Evolutionary conservation across 2,888 invertebrate species (phyloP).

Genomic region (Dynastes grantii): DNA sequence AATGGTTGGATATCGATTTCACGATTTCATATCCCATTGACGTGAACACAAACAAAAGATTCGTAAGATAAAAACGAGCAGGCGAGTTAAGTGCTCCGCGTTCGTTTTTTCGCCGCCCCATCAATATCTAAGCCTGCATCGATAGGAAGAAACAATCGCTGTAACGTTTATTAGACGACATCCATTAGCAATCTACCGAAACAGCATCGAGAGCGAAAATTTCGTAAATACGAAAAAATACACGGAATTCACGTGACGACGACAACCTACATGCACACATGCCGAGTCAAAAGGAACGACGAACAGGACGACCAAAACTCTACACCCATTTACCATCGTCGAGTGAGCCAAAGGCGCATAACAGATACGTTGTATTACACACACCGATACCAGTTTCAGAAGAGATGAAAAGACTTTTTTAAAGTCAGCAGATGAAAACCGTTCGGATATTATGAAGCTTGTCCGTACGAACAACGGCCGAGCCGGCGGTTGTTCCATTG

Average conservation of each 20-base stretch:
- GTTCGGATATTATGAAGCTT: conserved; percentile 59
- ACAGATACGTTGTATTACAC: conserved; percentile 70
- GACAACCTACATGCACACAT: conserved; percentile 29
- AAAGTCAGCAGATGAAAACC: conserved; percentile 63
- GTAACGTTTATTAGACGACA: conserved; percentile 44
- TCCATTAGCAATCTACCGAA: conserved; percentile 44
- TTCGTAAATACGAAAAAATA: conserved; percentile 37
- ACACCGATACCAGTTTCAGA: conserved; percentile 55
- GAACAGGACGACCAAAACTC: conserved; percentile 42
- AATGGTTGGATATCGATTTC: conserved; percentile 19
- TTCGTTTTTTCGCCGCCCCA: conserved; percentile 10
- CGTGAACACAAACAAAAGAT: conserved; percentile 31
- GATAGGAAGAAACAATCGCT: conserved; percentile 20
- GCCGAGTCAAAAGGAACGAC: conserved; percentile 31
- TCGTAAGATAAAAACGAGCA: conserved; percentile 26
- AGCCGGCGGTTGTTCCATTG: conserved; percentile 66
- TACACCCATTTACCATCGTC: conserved; percentile 41
- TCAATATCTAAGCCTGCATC: conserved; percentile 21
- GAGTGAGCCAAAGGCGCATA: conserved; percentile 63
- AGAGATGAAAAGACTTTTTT: conserved; percentile 68
- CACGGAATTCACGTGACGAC: conserved; percentile 37
- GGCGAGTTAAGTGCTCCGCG: conserved; percentile 16
- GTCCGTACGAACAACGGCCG: conserved; percentile 67
- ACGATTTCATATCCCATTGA: conserved; percentile 10
- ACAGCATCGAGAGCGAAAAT: background rate